phyloP scores from a whole-genome alignment of 2,797 vertebrate genomes.

The Pachyuromys duprasi region DNA sequence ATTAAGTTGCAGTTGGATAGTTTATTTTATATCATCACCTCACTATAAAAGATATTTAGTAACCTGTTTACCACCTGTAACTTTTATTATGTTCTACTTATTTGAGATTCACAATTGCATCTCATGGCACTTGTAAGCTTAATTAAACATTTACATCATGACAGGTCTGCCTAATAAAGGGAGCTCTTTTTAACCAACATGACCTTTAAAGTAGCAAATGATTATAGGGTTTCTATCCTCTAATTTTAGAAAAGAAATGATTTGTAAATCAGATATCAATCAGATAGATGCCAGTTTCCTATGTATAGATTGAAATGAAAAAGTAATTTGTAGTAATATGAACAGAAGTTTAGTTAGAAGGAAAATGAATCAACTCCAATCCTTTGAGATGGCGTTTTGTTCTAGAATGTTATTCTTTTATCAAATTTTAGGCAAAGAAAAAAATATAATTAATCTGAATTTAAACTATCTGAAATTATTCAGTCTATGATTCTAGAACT shows the following conservation, averaged over 20 bases:
- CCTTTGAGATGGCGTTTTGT: background rate
- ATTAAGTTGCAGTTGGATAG: background rate
- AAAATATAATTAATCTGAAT: conserved; percentile 14
- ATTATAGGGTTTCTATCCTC: background rate
- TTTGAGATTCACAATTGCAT: conserved; percentile 42
- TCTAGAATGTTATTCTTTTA: background rate
- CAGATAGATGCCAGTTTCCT: background rate
- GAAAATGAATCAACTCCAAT: conserved; percentile 1
- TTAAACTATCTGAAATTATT: conserved; percentile 54
- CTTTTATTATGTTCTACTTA: conserved; percentile 57
- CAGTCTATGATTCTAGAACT: conserved; percentile 11
- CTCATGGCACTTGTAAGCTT: conserved; percentile 64
- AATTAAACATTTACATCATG: conserved; percentile 68
- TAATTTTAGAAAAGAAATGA: conserved; percentile 51
- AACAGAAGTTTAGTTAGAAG: conserved; percentile 13
- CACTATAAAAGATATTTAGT: conserved; percentile 58
- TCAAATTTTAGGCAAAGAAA: conserved; percentile 28
- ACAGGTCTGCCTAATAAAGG: conserved; percentile 2
- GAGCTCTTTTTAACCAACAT: conserved; percentile 23
- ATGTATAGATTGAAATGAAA: conserved; percentile 21
- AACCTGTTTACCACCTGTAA: conserved; percentile 58
- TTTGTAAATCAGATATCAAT: background rate
- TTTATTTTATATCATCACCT: conserved; percentile 53
- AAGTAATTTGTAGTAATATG: background rate
- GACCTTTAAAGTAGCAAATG: conserved; percentile 38